phyloP scores from a whole-genome alignment of 2,888 invertebrate species.

The Mythimna vitellina region DNA sequence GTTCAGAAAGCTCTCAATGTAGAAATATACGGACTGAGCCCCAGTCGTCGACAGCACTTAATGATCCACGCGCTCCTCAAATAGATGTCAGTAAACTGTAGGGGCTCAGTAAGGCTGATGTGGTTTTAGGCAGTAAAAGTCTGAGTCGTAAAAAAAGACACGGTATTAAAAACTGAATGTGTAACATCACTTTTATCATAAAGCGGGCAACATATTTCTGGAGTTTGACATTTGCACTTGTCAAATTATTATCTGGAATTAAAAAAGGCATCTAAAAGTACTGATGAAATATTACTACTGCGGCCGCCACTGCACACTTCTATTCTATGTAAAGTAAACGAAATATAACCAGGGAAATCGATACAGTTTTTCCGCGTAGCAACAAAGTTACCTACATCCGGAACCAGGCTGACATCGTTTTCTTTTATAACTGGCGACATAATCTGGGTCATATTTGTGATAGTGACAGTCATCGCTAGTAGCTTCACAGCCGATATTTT shows the following conservation, averaged over 20 bases:
- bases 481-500: slow-evolving; percentile 51
- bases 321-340: background rate
- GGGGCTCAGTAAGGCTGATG: too few relatives aligned
- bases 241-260: background rate
- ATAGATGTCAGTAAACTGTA: too few relatives aligned
- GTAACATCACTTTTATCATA: too few relatives aligned
- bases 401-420: slow-evolving; percentile 9
- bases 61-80: too few relatives aligned
- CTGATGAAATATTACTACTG: background rate
- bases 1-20: background rate
- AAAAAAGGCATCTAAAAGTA: too few relatives aligned
- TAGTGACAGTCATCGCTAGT: slow-evolving; percentile 40
- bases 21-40: too few relatives aligned
- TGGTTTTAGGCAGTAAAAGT: too few relatives aligned
- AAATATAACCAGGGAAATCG: background rate
- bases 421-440: background rate
- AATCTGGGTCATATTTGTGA: slow-evolving; percentile 25
- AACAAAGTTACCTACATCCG: background rate
- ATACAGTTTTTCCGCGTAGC: background rate
- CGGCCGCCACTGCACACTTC: background rate
- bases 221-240: too few relatives aligned
- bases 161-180: too few relatives aligned
- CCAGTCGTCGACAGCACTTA: too few relatives aligned
- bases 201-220: too few relatives aligned
- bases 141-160: too few relatives aligned